Percentiles rank a stretch among this genome's conserved stretches.
phyloP scores from a whole-genome alignment of 1,140 invertebrate genomes.

The Anastatus disparis region DNA sequence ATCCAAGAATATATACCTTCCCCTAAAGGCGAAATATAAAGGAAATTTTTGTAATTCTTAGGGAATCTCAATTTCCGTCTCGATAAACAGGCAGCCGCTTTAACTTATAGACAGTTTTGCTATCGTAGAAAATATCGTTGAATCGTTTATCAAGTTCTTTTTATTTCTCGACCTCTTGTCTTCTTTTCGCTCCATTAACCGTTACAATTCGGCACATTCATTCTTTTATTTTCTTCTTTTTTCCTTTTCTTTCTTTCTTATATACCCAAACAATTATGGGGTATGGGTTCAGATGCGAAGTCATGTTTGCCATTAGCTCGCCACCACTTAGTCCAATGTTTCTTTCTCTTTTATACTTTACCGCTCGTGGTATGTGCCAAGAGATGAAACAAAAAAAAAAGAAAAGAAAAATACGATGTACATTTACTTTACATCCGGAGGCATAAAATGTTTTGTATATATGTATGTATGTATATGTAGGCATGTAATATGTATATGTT shows the following conservation, averaged over 20 bases:
- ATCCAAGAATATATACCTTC: too few species aligned
- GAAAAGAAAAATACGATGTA: conserved; percentile 45
- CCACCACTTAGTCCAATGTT: conserved; percentile 51
- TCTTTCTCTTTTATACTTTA: background rate
- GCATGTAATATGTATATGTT: too few species aligned
- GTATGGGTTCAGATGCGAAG: too few species aligned
- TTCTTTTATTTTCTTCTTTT: too few species aligned
- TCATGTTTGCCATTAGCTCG: conserved; percentile 63
- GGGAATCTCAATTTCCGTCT: conserved; percentile 12
- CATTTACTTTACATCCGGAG: conserved; percentile 24
- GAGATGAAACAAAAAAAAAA: too few species aligned
- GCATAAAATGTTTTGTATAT: conserved; percentile 12
- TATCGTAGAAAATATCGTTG: conserved; percentile 18
- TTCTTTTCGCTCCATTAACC: conserved; percentile 60
- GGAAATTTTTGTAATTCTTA: conserved; percentile 4
- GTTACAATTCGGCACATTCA: conserved; percentile 60
- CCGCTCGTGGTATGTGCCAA: too few species aligned
- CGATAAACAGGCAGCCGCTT: background rate
- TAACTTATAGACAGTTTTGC: background rate
- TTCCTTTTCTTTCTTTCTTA: too few species aligned
- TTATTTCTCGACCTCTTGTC: conserved; percentile 56
- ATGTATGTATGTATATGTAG: conserved; percentile 10
- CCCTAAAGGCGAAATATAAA: background rate
- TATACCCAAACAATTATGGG: too few species aligned
- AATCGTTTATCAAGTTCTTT: conserved; percentile 30